phyloP scores from a whole-genome alignment of 2,113 vertebrate genomes.

The Ploceus nigricollis region DNA sequence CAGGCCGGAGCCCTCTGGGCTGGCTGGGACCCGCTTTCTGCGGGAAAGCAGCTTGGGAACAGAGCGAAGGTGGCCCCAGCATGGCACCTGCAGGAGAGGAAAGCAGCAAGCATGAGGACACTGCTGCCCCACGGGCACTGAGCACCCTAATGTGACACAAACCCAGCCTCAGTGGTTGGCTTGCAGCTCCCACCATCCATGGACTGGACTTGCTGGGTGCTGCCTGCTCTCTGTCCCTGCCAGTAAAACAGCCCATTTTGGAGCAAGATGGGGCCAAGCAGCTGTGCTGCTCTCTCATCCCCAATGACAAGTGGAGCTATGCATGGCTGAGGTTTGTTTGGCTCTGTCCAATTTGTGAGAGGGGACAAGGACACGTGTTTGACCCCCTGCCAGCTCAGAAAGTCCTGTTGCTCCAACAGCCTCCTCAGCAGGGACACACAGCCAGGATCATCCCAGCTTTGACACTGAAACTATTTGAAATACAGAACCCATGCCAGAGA shows the following conservation, averaged over 20 bases:
- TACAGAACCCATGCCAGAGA: not conserved
- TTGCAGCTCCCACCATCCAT: not conserved
- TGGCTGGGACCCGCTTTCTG: conserved; percentile 66
- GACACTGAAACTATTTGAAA: not conserved
- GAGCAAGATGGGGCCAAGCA: not conserved
- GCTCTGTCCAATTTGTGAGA: not conserved
- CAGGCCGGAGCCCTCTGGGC: conserved; percentile 71
- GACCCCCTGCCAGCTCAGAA: not conserved
- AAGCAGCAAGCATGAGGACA: not conserved
- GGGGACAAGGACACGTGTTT: not conserved
- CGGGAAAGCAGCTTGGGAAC: conserved; percentile 68
- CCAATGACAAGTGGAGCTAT: not conserved
- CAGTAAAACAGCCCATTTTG: not conserved
- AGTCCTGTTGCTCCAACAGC: not conserved
- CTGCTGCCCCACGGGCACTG: not conserved
- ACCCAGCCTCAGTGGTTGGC: not conserved
- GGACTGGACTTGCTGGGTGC: not conserved
- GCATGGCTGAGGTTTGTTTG: not conserved
- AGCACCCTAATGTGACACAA: not conserved
- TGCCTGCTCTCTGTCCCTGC: not conserved
- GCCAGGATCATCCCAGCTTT: not conserved
- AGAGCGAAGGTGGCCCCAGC: conserved; percentile 11
- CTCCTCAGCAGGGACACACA: not conserved
- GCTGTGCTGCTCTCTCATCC: not conserved
- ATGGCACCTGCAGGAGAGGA: conserved; percentile 17